Conservation (phyloP, 2,888 invertebrate species). For the Gerris lacustris region DNA sequence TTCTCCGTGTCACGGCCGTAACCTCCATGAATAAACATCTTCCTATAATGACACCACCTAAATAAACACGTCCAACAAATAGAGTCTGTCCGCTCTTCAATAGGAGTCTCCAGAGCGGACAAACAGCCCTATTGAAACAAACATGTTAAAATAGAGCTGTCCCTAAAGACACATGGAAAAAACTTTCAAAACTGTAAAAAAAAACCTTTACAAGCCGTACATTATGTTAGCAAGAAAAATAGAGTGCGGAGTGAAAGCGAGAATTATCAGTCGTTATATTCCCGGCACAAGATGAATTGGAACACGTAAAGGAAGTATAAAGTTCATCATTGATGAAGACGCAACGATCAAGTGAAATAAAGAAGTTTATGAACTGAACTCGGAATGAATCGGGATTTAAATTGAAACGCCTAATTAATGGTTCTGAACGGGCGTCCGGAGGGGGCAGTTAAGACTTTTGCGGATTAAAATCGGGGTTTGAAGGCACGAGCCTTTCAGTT, state of each 20-base stretch:
- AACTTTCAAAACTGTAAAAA: not conserved
- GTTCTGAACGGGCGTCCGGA: not conserved
- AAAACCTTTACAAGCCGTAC: not conserved
- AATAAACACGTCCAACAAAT: not conserved
- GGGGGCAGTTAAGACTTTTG: too few relatives aligned
- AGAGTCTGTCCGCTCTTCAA: not conserved
- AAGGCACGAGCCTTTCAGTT: not conserved
- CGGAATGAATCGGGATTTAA: not conserved
- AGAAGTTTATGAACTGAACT: not conserved
- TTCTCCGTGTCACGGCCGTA: not conserved
- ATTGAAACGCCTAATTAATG: not conserved
- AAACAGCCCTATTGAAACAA: not conserved
- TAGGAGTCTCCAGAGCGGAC: not conserved
- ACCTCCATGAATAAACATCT: not conserved
- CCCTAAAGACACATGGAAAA: not conserved
- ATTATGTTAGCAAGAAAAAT: not conserved
- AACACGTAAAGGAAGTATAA: not conserved
- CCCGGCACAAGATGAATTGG: not conserved
- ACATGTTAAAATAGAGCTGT: not conserved
- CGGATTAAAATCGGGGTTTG: too few relatives aligned
- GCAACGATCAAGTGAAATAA: not conserved
- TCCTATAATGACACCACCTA: not conserved
- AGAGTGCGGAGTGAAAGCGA: not conserved
- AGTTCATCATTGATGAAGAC: not conserved
- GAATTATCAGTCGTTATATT: not conserved